phyloP scores from a whole-genome alignment of 2,888 invertebrate species.

The Netelia melanura region DNA sequence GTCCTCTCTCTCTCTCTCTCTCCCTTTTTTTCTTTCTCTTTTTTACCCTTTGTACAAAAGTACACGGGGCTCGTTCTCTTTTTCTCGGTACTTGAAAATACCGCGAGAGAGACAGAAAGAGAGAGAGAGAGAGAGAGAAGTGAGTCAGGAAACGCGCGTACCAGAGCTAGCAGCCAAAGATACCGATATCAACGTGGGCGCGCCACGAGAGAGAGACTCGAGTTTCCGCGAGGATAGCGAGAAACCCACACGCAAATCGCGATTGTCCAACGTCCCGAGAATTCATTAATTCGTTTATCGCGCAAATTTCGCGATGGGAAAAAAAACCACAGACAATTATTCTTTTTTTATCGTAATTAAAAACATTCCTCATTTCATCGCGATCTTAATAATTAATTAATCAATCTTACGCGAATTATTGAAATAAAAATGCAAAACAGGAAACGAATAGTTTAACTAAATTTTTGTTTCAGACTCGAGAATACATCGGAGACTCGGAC shows the following conservation, averaged over 20 bases:
- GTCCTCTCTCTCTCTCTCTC: conserved; percentile 35
- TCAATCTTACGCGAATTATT: too few relatives aligned
- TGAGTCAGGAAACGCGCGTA: conserved; percentile 24
- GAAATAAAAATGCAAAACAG: too few relatives aligned
- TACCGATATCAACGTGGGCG: conserved; percentile 44
- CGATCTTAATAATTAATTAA: too few relatives aligned
- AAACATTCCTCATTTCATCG: too few relatives aligned
- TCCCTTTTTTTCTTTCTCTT: conserved; percentile 2
- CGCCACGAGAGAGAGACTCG: conserved; percentile 10
- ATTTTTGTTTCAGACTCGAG: too few relatives aligned
- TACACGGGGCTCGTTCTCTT: background rate
- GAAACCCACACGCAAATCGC: background rate
- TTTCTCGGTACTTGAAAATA: background rate
- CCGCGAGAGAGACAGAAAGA: conserved; percentile 29
- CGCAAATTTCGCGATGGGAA: background rate
- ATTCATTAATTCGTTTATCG: conserved; percentile 52
- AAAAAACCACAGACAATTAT: too few relatives aligned
- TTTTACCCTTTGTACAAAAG: conserved; percentile 14
- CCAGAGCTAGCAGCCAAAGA: conserved; percentile 56
- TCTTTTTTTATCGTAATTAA: too few relatives aligned
- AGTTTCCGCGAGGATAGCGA: conserved; percentile 43
- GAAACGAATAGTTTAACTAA: too few relatives aligned
- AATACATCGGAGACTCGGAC: too few relatives aligned
- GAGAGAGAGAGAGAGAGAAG: conserved; percentile 32
- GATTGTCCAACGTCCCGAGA: conserved; percentile 15